Evolutionary conservation across 2,888 invertebrate species (phyloP), one percentile per base, ranked within the genome.

Genomic region (Eilema caniola): DNA sequence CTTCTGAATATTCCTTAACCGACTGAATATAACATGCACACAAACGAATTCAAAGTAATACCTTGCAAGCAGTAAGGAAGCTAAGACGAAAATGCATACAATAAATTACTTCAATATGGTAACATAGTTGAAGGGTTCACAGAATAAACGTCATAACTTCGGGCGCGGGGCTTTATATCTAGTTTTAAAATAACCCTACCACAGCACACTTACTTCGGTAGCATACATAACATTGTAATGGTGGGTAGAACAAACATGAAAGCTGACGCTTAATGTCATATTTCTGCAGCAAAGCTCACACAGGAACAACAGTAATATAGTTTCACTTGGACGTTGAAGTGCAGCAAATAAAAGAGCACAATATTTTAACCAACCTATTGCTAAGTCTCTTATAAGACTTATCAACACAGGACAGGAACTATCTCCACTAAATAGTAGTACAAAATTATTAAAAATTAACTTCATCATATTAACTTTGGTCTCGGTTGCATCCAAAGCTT

Each of bases 271-370:
- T n/a, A n/a, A n/a, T n/a, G 78, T 82, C 76, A 83, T 85, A 82
- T 83, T 84, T 85, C 80, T 78, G 81, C 80, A 75, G 61, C 59
- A 72, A 76, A 76, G 68, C 78, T 69, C 64, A 31, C n/a, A 10
- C 20, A n/a, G n/a, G 7, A 53, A 47, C 47, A 66, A 56, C 62
- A 37, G 61, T 61, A 33, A 23, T 61, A 61, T 11, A 61, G 16
- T 2, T 61, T 61, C 28, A 33, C 23, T 62, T 62, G n/a, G n/a
- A 31, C 10, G 7, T 59, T 59, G 59, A 59, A 47, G 7, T 20
- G 47, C 47, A 47, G 12, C 14, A 59, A 59, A 47, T 20, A 0
- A 47, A 47, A 53, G 53, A 53, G n/a, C 20, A 4, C n/a, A n/a
- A 10, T 53, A n/a, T 53, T 53, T 10, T 53, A 53, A n/a, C 7